Evolutionary conservation across 2,888 invertebrate genomes (phyloP).

Genomic region (Polydrusus cervinus): DNA sequence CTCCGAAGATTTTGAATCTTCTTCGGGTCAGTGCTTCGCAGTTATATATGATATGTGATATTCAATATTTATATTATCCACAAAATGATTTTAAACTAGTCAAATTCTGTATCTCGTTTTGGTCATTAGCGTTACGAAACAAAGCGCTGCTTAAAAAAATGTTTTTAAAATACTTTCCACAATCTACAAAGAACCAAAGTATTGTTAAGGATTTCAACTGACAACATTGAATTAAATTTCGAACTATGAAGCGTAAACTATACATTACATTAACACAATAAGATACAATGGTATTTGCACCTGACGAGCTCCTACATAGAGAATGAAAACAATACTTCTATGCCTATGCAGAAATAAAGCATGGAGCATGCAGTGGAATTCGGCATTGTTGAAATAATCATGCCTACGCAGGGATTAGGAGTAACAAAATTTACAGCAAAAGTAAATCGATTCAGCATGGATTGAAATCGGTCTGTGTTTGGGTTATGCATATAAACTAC

Average conservation of each 20-base stretch:
- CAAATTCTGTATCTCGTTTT: too few relatives aligned
- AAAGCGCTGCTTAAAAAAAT: constrained; percentile 1
- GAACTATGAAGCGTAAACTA: constrained; percentile 30
- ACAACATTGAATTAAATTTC: constrained; percentile 35
- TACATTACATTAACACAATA: constrained; percentile 18
- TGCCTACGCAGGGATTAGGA: background rate
- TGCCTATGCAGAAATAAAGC: background rate
- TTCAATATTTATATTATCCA: too few relatives aligned
- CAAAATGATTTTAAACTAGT: too few relatives aligned
- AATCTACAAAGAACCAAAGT: constrained; percentile 23
- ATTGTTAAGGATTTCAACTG: constrained; percentile 24
- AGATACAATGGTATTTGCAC: constrained; percentile 42
- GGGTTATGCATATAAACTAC: too few relatives aligned
- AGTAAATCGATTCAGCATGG: too few relatives aligned
- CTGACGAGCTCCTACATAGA: constrained; percentile 33
- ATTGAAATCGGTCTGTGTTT: too few relatives aligned
- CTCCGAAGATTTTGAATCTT: too few relatives aligned
- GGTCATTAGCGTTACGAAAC: constrained; percentile 7
- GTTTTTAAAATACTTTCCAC: background rate
- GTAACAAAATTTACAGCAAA: too few relatives aligned
- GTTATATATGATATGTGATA: too few relatives aligned
- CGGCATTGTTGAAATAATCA: background rate
- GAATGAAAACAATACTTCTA: constrained; percentile 4
- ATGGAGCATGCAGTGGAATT: background rate
- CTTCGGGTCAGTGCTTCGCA: too few relatives aligned